A percentile compares a stretch with the other conserved stretches of the same genome.
These are phyloP conservation scores for Megaptera novaeangliae DNA, from an alignment of 2,113 vertebrate species.

Conservation along the genomic window DNA sequence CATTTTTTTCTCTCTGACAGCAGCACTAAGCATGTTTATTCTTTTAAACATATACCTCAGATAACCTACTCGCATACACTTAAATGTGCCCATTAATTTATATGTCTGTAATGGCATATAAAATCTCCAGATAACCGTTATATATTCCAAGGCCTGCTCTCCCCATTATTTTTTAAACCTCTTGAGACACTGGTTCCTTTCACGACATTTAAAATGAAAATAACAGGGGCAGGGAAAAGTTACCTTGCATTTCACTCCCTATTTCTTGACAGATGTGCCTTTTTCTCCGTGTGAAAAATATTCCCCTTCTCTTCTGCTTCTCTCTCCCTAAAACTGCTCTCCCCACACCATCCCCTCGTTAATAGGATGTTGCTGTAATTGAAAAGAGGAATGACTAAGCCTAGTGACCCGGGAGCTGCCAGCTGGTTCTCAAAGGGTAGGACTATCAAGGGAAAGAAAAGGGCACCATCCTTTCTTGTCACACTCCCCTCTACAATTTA, in stretches of 20 bases:
- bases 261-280: neutral
- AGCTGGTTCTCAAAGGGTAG: conserved; percentile 33
- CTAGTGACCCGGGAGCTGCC: conserved; percentile 22
- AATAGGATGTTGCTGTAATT: conserved; percentile 33
- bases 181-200: neutral
- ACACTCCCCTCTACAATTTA: neutral
- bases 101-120: neutral
- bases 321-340: neutral
- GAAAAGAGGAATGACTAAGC: conserved; percentile 54
- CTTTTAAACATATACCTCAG: neutral
- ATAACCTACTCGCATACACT: neutral
- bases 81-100: conserved; percentile 1
- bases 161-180: neutral
- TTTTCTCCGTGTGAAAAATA: conserved; percentile 29
- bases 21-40: neutral
- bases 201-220: neutral
- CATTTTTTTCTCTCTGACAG: neutral
- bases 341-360: conserved; percentile 15
- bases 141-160: neutral
- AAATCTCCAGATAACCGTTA: neutral
- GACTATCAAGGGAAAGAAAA: conserved; percentile 41
- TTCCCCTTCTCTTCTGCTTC: neutral
- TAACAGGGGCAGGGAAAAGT: neutral
- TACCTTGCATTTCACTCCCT: neutral
- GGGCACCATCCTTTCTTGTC: conserved; percentile 11